These are phyloP conservation scores for Dolomedes plantarius DNA, from an alignment of 2,888 invertebrate genomes.

Conservation along the genomic window DNA sequence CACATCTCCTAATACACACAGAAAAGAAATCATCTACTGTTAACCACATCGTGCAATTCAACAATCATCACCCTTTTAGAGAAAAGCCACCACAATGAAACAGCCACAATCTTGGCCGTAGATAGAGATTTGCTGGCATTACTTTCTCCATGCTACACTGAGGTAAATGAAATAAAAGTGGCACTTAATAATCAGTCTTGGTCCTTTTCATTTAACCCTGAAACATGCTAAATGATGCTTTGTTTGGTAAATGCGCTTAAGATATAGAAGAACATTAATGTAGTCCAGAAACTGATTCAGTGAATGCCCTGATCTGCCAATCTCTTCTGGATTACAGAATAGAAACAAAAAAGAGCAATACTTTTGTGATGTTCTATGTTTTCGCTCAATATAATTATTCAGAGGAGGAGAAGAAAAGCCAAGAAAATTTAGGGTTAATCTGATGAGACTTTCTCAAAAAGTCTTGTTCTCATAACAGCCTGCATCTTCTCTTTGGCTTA, in stretches of 20 bases:
- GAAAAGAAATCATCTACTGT: constrained; percentile 35
- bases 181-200: constrained; percentile 69
- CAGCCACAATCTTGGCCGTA: constrained; percentile 17
- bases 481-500: constrained; percentile 92
- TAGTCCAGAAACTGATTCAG: constrained; percentile 43
- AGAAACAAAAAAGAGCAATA: constrained; percentile 58
- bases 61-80: constrained; percentile 9
- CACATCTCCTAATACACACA: constrained; percentile 33
- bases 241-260: constrained; percentile 44
- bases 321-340: constrained; percentile 61
- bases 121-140: constrained; percentile 15
- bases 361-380: constrained; percentile 26
- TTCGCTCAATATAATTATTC: constrained; percentile 46
- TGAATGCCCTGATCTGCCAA: constrained; percentile 30
- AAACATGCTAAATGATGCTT: constrained; percentile 45
- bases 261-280: constrained; percentile 23
- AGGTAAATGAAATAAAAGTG: constrained; percentile 58
- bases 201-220: constrained; percentile 61
- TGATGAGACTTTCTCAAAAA: constrained; percentile 17
- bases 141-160: constrained; percentile 37
- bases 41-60: constrained; percentile 33
- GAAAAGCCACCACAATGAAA: constrained; percentile 20
- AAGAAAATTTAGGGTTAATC: constrained; percentile 15
- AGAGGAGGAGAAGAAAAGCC: constrained; percentile 54
- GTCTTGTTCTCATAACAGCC: constrained; percentile 82